Evolutionary conservation across 1,140 invertebrate genomes (phyloP).

Genomic region (Hormaphis cornu): DNA sequence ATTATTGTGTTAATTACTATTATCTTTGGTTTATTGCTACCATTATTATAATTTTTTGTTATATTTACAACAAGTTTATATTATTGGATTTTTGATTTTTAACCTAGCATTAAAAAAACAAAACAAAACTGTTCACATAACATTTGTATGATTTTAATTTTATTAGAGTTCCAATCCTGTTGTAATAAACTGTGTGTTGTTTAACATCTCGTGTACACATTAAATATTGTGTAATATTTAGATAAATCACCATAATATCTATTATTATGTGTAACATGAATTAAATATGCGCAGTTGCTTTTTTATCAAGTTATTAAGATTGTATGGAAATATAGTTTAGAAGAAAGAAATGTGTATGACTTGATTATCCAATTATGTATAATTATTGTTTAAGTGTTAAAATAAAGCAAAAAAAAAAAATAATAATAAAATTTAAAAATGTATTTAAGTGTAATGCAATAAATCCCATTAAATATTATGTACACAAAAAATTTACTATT

Average conservation of each 20-base stretch:
- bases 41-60: background rate
- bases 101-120: constrained; percentile 12
- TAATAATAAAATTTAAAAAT: too few relatives aligned
- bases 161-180: background rate
- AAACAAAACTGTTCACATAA: constrained; percentile 5
- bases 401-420: background rate
- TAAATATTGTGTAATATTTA: background rate
- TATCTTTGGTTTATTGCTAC: constrained; percentile 4
- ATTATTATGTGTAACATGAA: background rate
- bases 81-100: too few relatives aligned
- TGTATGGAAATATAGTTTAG: constrained; percentile 28
- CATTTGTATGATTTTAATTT: constrained; percentile 5
- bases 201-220: constrained; percentile 6
- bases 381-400: constrained; percentile 27
- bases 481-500: constrained; percentile 9
- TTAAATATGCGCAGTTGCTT: constrained; percentile 18
- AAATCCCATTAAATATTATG: constrained; percentile 28
- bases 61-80: too few relatives aligned
- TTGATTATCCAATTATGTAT: constrained; percentile 22
- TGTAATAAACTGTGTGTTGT: background rate
- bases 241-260: background rate
- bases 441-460: constrained; percentile 24
- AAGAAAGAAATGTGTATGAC: background rate
- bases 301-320: constrained; percentile 18
- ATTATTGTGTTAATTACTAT: background rate